Evolutionary conservation across 2,113 vertebrate genomes (phyloP), one percentile per base, ranked within the genome.

Genomic region (Brevimyrus niger): DNA sequence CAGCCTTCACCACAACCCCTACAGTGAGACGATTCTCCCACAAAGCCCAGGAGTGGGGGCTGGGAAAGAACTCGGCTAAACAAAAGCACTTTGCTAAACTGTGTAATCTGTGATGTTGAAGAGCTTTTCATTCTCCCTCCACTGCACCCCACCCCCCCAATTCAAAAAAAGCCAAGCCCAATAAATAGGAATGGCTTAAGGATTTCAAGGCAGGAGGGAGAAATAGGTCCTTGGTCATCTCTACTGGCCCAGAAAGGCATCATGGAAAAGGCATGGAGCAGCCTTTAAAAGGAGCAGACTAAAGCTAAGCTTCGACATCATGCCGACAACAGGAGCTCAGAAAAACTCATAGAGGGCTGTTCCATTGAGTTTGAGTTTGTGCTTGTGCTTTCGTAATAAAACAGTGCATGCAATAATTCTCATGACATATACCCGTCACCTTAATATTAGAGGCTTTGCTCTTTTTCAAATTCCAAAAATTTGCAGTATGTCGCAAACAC

Each of bases 1-100:
- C 90, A 92, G 94, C 91, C 90, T 94, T 97, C 96, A 96, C 95
- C 96, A 96, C 95, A 96, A 96, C 93, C 93, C 95, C 93, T 94
- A 93, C 94, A 92, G 95, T 93, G 93, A 92, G 92, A 94, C 3
- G 93, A 92, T 94, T 95, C 95, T 95, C 94, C 95, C 95, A 96
- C 95, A 95, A 95, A 91, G 93, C 96, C 90, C 91, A 58, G 94
- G 91, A 53, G 96, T 80, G 73, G 96, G 94, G 92, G 42, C 21
- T 46, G 82, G 82, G 82, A 4, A 47, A 13, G 95, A 95, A 95
- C 93, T 91, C 15, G 92, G 91, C 91, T 83, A 91, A 93, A 96
- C 87, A 92, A 94, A 94, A 95, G 94, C 89, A 91, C 91, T 48
- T 89, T 69, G 93, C 92, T 90, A 91, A 90, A 93, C 91, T 89